Percentiles rank a stretch among this genome's conserved stretches.
Conservation (phyloP, 1,140 invertebrate genomes). For the Hetaerina americana region DNA sequence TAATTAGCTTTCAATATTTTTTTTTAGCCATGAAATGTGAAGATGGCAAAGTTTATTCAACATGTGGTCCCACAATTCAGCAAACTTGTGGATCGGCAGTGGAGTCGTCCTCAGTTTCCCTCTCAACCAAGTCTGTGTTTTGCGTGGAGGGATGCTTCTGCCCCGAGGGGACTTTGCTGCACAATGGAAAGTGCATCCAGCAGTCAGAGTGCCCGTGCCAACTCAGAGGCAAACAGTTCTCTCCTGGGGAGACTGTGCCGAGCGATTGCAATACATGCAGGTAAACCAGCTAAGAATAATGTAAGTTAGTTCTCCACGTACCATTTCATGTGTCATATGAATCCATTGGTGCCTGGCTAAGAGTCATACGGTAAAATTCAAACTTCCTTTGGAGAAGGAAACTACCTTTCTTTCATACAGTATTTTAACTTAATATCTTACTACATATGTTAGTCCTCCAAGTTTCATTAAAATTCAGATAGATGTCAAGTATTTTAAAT, state of each 20-base stretch:
- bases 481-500: no score
- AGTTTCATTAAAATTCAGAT: no score
- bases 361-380: no score
- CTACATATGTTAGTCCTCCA: no score
- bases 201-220: constrained; percentile 61
- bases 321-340: no score
- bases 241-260: constrained; percentile 51
- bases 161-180: constrained; percentile 53
- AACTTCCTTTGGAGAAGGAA: no score
- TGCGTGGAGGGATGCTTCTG: constrained; percentile 84
- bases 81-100: constrained; percentile 36
- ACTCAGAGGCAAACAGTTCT: constrained; percentile 59
- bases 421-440: no score
- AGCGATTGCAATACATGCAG: constrained; percentile 76
- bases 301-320: no score
- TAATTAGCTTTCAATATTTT: no score
- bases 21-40: constrained; percentile 52
- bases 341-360: no score
- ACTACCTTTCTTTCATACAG: no score
- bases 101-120: constrained; percentile 22
- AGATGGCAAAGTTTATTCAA: constrained; percentile 50
- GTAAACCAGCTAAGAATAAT: no score
- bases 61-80: constrained; percentile 48
- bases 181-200: constrained; percentile 57
- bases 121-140: constrained; percentile 24